These are phyloP conservation scores for Melanotus villosus DNA, from an alignment of 2,888 invertebrate genomes.

Conservation along the genomic window DNA sequence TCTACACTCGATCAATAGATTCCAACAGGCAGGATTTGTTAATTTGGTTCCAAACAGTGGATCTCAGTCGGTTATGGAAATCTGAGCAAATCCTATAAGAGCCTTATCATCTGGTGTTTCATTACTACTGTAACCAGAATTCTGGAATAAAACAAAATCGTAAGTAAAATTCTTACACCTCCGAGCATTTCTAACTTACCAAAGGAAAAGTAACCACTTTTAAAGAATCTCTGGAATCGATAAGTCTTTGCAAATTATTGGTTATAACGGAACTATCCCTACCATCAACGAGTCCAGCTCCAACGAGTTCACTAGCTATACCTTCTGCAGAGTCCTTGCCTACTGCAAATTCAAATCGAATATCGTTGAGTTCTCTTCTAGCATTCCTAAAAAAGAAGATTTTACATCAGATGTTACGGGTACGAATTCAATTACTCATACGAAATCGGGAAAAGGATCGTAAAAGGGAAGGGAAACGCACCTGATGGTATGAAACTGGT, in stretches of 20 bases:
- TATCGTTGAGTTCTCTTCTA: conserved; percentile 94
- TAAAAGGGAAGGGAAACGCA: conserved; percentile 40
- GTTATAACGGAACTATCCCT: conserved; percentile 95
- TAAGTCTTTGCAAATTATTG: conserved; percentile 90
- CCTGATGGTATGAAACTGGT: conserved; percentile 56
- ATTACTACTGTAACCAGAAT: conserved; percentile 78
- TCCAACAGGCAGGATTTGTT: conserved; percentile 36
- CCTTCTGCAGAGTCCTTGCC: conserved; percentile 93
- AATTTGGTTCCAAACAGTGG: conserved; percentile 29
- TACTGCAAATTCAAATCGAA: conserved; percentile 95
- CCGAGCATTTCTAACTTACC: conserved; percentile 69
- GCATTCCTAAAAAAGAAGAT: conserved; percentile 78
- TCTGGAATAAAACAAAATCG: conserved; percentile 67
- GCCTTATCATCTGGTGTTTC: conserved; percentile 95
- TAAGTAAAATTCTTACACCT: not conserved
- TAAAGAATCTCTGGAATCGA: conserved; percentile 78
- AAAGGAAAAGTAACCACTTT: conserved; percentile 91
- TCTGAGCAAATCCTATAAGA: conserved; percentile 96
- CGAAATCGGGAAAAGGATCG: not conserved
- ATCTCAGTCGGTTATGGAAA: conserved; percentile 88
- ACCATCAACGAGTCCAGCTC: conserved; percentile 94
- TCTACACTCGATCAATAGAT: conserved; percentile 42
- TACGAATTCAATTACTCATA: not conserved
- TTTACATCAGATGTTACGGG: not conserved
- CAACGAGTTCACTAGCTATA: conserved; percentile 93